Evolutionary conservation across 2,113 vertebrate species (phyloP), one percentile per base, ranked within the genome.

Genomic region (Myiopsitta monachus): DNA sequence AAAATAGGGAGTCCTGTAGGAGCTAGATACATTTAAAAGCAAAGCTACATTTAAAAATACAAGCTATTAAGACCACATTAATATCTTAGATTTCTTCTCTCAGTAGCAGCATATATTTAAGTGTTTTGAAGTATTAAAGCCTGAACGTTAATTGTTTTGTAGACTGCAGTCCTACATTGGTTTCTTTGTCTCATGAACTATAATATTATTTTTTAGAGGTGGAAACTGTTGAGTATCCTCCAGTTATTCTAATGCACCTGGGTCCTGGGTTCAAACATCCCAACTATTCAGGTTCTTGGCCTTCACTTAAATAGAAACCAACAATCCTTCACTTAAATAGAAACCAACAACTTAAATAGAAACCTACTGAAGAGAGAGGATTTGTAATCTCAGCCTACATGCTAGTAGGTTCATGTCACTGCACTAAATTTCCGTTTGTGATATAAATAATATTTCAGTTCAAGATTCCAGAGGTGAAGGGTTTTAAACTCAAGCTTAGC

Each of bases 191-290:
- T 95, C 84, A 83, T n/a, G n/a, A 91, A 88, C 82, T 70, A 75
- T 55, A 88, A 86, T 93, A 81, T 14, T 1, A n/a, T 74, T 83
- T 91, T 94, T 88, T 88, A 86, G 68, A 90, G 87, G 87, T 61
- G 17, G 73, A 90, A 96, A 80, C 88, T 91, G 72, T 36, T 51
- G 49, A 85, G 51, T 82, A 80, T 95, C 41, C 72, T 95, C 62
- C 68, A 82, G 83, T 81, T 90, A 77, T 90, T 92, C 73, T 88
- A 83, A 88, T 68, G 47, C 83, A 96, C 94, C 96, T 92, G 85
- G 78, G 94, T 92, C 79, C 92, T 87, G 79, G 57, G 51, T 64
- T 93, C 51, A 67, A 54, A 90, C 27, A 77, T 88, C 51, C 54
- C 61, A 78, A 18, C 46, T 47, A 6, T 92, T 93, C 28, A 69